These are phyloP conservation scores for Alligator sinensis DNA, from an alignment of 2,113 vertebrate genomes.

Conservation along the genomic window DNA sequence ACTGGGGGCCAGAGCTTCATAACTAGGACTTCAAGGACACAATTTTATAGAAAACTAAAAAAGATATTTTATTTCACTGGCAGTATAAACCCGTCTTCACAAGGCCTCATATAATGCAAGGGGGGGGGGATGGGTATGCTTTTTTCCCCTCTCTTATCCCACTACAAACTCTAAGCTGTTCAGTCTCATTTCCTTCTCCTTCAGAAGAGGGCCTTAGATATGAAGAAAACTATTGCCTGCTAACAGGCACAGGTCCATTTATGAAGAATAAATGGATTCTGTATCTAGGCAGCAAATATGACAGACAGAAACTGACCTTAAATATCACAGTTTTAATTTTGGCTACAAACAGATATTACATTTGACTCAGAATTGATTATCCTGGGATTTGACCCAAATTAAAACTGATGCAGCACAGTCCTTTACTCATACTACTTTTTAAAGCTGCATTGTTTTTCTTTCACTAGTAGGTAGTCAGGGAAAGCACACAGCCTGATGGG, in stretches of 20 bases:
- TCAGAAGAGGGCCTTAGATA: not conserved
- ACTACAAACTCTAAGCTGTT: not conserved
- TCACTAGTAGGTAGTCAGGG: too few species aligned
- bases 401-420: too few species aligned
- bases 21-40: not conserved
- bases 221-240: not conserved
- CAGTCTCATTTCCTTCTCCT: not conserved
- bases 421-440: too few species aligned
- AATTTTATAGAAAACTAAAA: slow-evolving; percentile 11
- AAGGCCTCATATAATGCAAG: not conserved
- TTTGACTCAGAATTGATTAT: too few species aligned
- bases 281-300: not conserved
- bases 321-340: not conserved
- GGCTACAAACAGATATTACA: too few species aligned
- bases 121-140: not conserved
- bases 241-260: not conserved
- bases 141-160: not conserved
- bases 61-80: slow-evolving; percentile 4
- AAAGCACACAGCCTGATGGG: too few species aligned
- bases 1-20: not conserved
- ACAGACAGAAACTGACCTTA: not conserved
- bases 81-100: not conserved
- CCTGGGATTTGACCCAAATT: too few species aligned
- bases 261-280: not conserved
- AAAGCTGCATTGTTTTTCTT: too few species aligned